Evolutionary conservation across 2,888 invertebrate genomes (phyloP).

Genomic region (Metalampra italica): DNA sequence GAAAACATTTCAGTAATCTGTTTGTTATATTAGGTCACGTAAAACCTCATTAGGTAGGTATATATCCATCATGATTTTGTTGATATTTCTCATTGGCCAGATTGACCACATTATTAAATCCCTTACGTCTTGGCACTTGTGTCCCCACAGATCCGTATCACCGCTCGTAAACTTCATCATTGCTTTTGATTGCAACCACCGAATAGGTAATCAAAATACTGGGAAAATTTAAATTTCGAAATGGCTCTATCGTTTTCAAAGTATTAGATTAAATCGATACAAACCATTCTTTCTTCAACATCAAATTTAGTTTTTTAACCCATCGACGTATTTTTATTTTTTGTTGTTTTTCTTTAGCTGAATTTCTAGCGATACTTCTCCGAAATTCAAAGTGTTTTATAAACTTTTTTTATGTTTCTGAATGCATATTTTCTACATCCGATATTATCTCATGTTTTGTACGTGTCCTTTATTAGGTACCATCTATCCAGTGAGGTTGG

Average conservation of each 20-base stretch:
- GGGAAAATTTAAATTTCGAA: slow-evolving; percentile 1
- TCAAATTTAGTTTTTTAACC: not conserved
- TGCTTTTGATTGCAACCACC: slow-evolving; percentile 7
- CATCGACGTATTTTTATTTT: no score
- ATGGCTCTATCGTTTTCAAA: slow-evolving; percentile 7
- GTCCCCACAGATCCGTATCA: slow-evolving; percentile 23
- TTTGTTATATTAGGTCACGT: no score
- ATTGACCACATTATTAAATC: slow-evolving; percentile 1
- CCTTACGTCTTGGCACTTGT: slow-evolving; percentile 6
- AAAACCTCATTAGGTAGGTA: no score
- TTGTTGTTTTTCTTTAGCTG: no score
- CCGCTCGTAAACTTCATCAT: slow-evolving; percentile 21
- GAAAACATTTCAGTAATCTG: no score
- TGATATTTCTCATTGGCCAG: slow-evolving; percentile 1
- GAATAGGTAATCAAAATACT: slow-evolving; percentile 17
- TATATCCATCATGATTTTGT: not conserved
- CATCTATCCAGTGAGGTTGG: no score
- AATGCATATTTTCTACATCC: no score
- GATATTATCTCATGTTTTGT: no score
- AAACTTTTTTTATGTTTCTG: no score
- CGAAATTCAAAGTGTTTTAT: no score
- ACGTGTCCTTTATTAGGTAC: no score
- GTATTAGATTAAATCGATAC: not conserved
- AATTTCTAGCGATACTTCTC: no score
- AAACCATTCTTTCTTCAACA: not conserved